These are phyloP conservation scores for Butorides virescens DNA, from an alignment of 2,113 vertebrate genomes.

Conservation along the genomic window DNA sequence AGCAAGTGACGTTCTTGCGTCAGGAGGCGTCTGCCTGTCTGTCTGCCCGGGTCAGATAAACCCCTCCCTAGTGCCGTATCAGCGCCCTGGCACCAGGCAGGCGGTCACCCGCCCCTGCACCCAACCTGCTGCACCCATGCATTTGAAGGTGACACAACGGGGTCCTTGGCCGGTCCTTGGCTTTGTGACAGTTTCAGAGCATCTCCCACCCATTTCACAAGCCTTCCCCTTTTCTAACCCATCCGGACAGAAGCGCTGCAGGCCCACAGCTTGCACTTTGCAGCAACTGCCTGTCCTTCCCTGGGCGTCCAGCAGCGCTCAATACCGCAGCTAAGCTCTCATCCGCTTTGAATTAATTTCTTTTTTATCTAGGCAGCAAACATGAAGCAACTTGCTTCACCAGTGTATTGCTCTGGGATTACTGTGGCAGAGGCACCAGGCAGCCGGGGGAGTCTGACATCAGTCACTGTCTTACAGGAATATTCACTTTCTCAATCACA, in stretches of 20 bases:
- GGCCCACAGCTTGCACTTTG: background rate
- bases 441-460: conserved; percentile 39
- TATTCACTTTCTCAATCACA: conserved; percentile 52
- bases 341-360: background rate
- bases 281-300: background rate
- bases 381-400: conserved; percentile 59
- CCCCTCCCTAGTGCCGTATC: background rate
- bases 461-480: conserved; percentile 34
- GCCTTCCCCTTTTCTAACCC: background rate
- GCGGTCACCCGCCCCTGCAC: accelerated
- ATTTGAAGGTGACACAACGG: background rate
- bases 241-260: background rate
- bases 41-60: background rate
- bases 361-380: conserved; percentile 30
- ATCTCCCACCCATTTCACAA: background rate
- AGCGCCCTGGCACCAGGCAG: background rate
- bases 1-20: background rate
- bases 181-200: background rate
- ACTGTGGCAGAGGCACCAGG: conserved; percentile 4
- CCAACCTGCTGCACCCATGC: background rate
- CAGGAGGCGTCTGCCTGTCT: background rate
- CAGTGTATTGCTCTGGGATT: conserved; percentile 20
- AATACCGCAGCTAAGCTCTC: background rate
- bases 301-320: background rate
- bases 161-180: background rate